Evolutionary conservation across 2,888 invertebrate species (phyloP), one percentile per base, ranked within the genome.

Genomic region (Stenodera caucasica): DNA sequence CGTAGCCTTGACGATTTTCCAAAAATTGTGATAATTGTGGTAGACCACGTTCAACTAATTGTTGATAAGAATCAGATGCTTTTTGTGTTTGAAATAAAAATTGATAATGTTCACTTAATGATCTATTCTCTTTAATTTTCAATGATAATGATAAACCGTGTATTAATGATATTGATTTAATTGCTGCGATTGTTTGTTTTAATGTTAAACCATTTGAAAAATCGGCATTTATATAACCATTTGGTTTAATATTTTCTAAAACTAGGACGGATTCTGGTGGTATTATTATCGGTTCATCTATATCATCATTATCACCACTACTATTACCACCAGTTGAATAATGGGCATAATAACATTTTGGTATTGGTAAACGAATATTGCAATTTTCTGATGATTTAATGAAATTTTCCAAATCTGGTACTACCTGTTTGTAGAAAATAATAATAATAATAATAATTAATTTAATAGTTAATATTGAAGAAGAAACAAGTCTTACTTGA

Each of bases 41-140:
- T 18, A 92, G 80, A 1, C 91, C 91, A 60, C 91, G 83, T 72
- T 91, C 88, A 3, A 92, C 89, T 26, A 92, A 82, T 61, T 91
- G 89, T 65, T 91, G 88, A 74, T 91, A 92, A 4, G 91, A 91
- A 67, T 91, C 90, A 0, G 91, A 90, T 0, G 91, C 91, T 72
- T 89, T 83, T 45, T 89, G 88, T 35, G 90, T 90, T 70, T 91
- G 90, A 72, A 92, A 91, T 14, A 92, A 82, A 75, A 91, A 92
- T 14, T 85, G 84, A 69, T 86, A 87, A 50, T 83, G 81, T 66
- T 85, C 83, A 1, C 83, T 81, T 9, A 87, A 73, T 1, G 80
- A 74, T 57, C 81, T 80, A 12, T 80, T 82, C 63, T 85, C 84
- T 69, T 82, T 82, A 11, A 86, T 80, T 74, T 86, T 86, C 71